Base-by-base conservation (phyloP, 2,797 vertebrate genomes). In the Allobates femoralis region DNA sequence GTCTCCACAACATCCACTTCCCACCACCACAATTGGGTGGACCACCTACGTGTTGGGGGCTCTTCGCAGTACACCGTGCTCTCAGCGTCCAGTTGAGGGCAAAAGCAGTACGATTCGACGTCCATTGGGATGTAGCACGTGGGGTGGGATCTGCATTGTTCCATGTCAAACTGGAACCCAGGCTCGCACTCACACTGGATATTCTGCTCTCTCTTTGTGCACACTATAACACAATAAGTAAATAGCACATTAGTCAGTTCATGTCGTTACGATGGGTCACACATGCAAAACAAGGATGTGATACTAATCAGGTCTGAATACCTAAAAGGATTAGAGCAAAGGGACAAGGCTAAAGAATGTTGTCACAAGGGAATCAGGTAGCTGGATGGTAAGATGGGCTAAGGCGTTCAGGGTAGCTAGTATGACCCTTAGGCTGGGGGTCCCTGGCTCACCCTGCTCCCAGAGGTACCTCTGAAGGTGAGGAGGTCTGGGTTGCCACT, bases 111-210 rank as follows among this genome's bases (percentile, higher is more conserved):
- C 1, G 73, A 56, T 3, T 55, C 32, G 3, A 58, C 23, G 0
- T 67, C 74, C 58, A 50, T 18, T 0, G 64, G 32, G n/a, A 28
- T 30, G 12, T 14, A 37, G 34, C 87, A 88, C 6, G 77, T 8
- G 0, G 50, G 51, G 53, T 51, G 11, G 26, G 53, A 62, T 46
- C 5, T 6, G 51, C 87, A 88, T 51, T 81, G 76, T 14, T 26
- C 5, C 18, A 66, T 41, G 73, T 78, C 30, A 21, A 84, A 88
- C 8, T 23, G 23, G 53, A 77, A 88, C 18, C 83, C 87, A 2
- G 60, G 19, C 23, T 69, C n/a, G n/a, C 87, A 88, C 10, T 23
- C 30, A n/a, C 87, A 88, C 14, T 81, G 79, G 3, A 56, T 28
- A 2, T 30, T 55, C 5, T 11, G 7, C 7, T 50, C 15, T 19